Percentiles rank a stretch among this genome's conserved stretches.
Conservation (phyloP, 1,140 invertebrate species). For the Meloidogyne hapla region DNA sequence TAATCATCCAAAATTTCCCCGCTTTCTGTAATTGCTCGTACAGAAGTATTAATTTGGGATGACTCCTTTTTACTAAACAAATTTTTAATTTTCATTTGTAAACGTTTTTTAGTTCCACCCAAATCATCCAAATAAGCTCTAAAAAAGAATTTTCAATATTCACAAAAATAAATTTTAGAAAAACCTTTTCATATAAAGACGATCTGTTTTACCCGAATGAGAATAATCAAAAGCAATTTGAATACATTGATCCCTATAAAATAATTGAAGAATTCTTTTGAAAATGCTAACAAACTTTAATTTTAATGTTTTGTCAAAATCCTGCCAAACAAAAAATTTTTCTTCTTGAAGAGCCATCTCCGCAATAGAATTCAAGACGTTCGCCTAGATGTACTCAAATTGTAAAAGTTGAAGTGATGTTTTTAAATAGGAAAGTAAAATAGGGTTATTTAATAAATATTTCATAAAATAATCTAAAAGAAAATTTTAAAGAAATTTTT, state of each 20-base stretch:
- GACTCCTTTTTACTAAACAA: background rate
- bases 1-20: background rate
- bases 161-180: background rate
- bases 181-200: conserved; percentile 21
- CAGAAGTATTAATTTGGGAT: too few species aligned
- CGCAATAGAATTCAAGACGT: background rate
- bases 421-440: background rate
- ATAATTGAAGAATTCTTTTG: background rate
- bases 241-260: background rate
- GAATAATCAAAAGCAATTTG: conserved; percentile 17
- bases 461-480: background rate
- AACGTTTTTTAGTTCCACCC: background rate
- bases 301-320: background rate
- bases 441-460: background rate
- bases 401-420: background rate
- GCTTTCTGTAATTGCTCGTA: background rate
- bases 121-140: background rate
- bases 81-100: background rate
- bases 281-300: background rate
- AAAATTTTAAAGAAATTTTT: too few species aligned
- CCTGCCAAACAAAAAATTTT: conserved; percentile 29
- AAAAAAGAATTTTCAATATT: background rate
- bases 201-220: background rate
- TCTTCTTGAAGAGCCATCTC: conserved; percentile 3
- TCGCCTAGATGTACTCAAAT: background rate